Base-by-base conservation (phyloP, 2,888 invertebrate species). In the Pharmacophagus antenor region DNA sequence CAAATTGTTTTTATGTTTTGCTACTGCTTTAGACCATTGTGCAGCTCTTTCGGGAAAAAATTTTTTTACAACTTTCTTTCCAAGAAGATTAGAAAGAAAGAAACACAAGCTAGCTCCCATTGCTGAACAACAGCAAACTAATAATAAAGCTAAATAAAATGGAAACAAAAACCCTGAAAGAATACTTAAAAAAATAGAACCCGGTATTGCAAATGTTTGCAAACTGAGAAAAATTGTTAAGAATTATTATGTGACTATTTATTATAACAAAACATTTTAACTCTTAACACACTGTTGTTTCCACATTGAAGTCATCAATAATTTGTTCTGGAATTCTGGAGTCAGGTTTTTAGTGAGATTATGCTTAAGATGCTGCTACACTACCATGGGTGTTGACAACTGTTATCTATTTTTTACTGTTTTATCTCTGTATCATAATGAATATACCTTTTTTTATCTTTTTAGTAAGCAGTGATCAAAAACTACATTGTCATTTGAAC, bases 181-280 rank as follows among this genome's bases (percentile, higher is more conserved):
- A 71, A 99, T 98, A 65, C 99, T 99, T 57, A 99, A 92, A 80
- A 99, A 99, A 77, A 99, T 94, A 17, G 99, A 99, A 66, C 99
- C 99, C 64, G 99, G 99, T 91, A 99, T 99, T 74, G 99, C 99
- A 92, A 99, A 99, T 64, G 99, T 98, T 93, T 99, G 99, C 77
- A 99, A 93, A 86, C 98, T 98, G 88, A 71, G 68, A 67, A 66
- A 57, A 31, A 46, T 12, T 49, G 72, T 84, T 75, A 81, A 88
- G 85, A 82, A 79, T 72, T 68, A 64, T 62, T 62, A 56, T 68
- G 56, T 37, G 37, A 49, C 1, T 25, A 10, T 18, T n/a, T 3
- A 15, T n/a, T 1, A 37, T n/a, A 37, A 37, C 3, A 37, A 37
- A n/a, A n/a, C n/a, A n/a, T n/a, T n/a, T n/a, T 2, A 27, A 5